These are phyloP conservation scores for Vanessa atalanta DNA, from an alignment of 1,140 invertebrate genomes.

Conservation along the genomic window DNA sequence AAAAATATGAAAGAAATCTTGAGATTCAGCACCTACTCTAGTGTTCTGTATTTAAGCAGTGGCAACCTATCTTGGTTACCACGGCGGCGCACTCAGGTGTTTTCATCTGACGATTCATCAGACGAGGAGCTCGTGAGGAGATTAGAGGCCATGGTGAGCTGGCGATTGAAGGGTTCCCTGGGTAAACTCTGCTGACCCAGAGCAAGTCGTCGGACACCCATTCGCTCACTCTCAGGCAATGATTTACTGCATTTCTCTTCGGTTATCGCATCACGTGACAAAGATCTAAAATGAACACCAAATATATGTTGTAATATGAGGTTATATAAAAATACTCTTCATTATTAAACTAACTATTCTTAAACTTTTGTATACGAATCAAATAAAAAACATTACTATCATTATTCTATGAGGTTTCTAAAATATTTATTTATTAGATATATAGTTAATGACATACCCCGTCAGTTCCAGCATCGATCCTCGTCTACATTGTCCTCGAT, in stretches of 20 bases:
- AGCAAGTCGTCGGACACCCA: slow-evolving; percentile 70
- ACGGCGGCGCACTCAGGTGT: slow-evolving; percentile 77
- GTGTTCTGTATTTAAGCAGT: slow-evolving; percentile 71
- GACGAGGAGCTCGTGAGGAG: slow-evolving; percentile 76
- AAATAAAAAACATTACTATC: no score
- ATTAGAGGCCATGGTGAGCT: slow-evolving; percentile 72
- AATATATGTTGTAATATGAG: no score
- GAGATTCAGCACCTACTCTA: slow-evolving; percentile 52
- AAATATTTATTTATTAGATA: not conserved
- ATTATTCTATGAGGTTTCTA: not conserved
- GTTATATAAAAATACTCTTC: no score
- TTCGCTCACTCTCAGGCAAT: slow-evolving; percentile 75
- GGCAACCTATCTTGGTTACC: slow-evolving; percentile 75
- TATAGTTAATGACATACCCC: slow-evolving; percentile 79
- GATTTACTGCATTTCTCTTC: slow-evolving; percentile 79
- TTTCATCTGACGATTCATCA: slow-evolving; percentile 73
- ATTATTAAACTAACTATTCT: no score
- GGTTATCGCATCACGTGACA: slow-evolving; percentile 77
- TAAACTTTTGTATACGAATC: no score
- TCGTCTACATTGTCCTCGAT: slow-evolving; percentile 83
- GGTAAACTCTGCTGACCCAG: slow-evolving; percentile 74
- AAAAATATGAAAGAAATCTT: slow-evolving; percentile 28
- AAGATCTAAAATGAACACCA: slow-evolving; percentile 53
- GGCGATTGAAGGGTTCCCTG: slow-evolving; percentile 68
- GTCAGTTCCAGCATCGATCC: slow-evolving; percentile 86